These are phyloP conservation scores for Ectropis crepuscularia DNA, from an alignment of 2,888 invertebrate genomes.

Conservation along the genomic window DNA sequence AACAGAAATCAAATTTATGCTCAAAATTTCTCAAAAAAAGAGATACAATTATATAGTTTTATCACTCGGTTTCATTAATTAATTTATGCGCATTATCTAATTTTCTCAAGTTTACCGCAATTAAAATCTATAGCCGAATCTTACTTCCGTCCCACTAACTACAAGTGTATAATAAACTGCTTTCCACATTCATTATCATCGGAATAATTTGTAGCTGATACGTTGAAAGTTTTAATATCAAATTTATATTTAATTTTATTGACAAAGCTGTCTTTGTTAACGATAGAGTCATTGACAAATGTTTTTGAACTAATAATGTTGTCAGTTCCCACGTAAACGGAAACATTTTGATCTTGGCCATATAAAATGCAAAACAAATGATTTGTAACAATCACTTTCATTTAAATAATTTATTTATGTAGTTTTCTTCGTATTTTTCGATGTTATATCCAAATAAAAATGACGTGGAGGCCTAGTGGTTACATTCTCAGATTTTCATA, in stretches of 20 bases:
- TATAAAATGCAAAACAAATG: slow-evolving; percentile 3
- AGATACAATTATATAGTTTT: too few species aligned
- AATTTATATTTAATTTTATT: slow-evolving; percentile 37
- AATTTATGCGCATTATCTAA: slow-evolving; percentile 8
- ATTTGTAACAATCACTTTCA: too few species aligned
- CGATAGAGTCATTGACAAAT: slow-evolving; percentile 40
- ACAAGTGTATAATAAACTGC: slow-evolving; percentile 19
- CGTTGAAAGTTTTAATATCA: slow-evolving; percentile 33
- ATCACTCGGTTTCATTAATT: slow-evolving; percentile 43
- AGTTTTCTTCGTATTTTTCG: too few species aligned
- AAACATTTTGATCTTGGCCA: background rate
- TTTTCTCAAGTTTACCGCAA: slow-evolving; percentile 10
- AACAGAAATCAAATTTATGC: too few species aligned
- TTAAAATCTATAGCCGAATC: slow-evolving; percentile 1
- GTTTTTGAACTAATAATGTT: slow-evolving; percentile 29
- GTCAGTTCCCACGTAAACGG: slow-evolving; percentile 35
- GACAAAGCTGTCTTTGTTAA: slow-evolving; percentile 36
- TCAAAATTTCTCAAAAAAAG: too few species aligned
- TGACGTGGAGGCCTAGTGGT: too few species aligned
- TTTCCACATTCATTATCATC: slow-evolving; percentile 34
- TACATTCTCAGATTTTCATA: too few species aligned
- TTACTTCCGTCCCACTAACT: slow-evolving; percentile 16
- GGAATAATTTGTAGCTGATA: slow-evolving; percentile 33
- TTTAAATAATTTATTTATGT: too few species aligned
- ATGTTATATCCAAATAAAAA: too few species aligned